Evolutionary conservation across 2,888 invertebrate genomes (phyloP).

Genomic region (Apantesis nais): DNA sequence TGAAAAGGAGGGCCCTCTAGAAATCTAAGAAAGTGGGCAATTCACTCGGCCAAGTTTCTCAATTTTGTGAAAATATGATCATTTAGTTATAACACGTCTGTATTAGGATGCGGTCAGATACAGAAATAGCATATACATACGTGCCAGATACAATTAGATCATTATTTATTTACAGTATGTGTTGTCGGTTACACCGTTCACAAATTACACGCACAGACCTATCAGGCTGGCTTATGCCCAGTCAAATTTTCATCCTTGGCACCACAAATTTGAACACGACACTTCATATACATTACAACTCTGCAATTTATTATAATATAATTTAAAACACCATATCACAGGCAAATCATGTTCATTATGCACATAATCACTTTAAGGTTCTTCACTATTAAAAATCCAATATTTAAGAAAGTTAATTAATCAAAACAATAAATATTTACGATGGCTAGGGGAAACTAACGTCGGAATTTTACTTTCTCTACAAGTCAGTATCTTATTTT

Average conservation of each 20-base stretch:
- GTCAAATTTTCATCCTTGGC: conserved; percentile 71
- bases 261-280: conserved; percentile 58
- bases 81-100: conserved; percentile 22
- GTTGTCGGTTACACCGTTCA: conserved; percentile 50
- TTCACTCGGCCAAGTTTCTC: conserved; percentile 43
- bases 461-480: conserved; percentile 72
- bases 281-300: conserved; percentile 34
- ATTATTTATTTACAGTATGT: conserved; percentile 82
- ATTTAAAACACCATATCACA: conserved; percentile 1
- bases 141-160: conserved; percentile 79
- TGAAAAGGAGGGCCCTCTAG: conserved; percentile 74
- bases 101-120: conserved; percentile 55
- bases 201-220: conserved; percentile 64
- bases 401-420: conserved; percentile 60
- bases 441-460: conserved; percentile 53
- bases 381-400: conserved; percentile 39
- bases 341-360: conserved; percentile 24
- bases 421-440: conserved; percentile 62
- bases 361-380: conserved; percentile 43
- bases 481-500: conserved; percentile 48
- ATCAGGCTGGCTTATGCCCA: conserved; percentile 63
- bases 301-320: neutral
- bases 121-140: conserved; percentile 71
- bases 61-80: conserved; percentile 37
- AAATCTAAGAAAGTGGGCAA: conserved; percentile 76